Evolutionary conservation across 1,140 invertebrate species (phyloP).

Genomic region (Cyrtorhinus lividipennis): DNA sequence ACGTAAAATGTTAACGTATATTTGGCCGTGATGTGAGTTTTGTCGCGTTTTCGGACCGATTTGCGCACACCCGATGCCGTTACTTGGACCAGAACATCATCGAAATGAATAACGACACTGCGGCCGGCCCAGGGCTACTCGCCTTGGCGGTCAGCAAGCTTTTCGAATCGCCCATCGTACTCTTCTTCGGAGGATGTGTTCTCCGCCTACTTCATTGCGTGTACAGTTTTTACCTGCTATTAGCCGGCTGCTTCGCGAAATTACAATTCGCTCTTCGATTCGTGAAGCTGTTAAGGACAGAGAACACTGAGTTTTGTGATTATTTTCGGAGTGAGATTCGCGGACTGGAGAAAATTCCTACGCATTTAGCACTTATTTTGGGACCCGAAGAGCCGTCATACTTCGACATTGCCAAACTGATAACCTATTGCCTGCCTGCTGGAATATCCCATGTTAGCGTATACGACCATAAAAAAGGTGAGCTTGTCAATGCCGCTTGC

Average conservation of each 20-base stretch:
- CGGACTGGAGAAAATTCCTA: constrained; percentile 20
- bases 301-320: background rate
- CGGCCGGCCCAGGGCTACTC: background rate
- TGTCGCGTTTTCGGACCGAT: too few species aligned
- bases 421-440: constrained; percentile 46
- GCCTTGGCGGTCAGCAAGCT: background rate
- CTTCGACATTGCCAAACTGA: constrained; percentile 38
- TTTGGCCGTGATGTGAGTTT: too few species aligned
- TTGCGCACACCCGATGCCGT: too few species aligned
- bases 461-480: constrained; percentile 49
- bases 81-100: too few species aligned
- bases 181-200: background rate
- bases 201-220: background rate
- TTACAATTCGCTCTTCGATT: background rate
- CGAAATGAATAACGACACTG: background rate
- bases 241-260: background rate
- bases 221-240: background rate
- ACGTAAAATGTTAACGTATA: too few species aligned
- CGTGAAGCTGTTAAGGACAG: background rate
- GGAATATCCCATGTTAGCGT: constrained; percentile 50
- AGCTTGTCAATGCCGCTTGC: constrained; percentile 19
- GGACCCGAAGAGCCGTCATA: constrained; percentile 34
- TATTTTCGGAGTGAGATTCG: background rate
- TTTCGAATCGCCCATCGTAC: background rate
- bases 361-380: constrained; percentile 36